Conservation (phyloP, 2,113 vertebrate species). For the Macrotus californicus region DNA sequence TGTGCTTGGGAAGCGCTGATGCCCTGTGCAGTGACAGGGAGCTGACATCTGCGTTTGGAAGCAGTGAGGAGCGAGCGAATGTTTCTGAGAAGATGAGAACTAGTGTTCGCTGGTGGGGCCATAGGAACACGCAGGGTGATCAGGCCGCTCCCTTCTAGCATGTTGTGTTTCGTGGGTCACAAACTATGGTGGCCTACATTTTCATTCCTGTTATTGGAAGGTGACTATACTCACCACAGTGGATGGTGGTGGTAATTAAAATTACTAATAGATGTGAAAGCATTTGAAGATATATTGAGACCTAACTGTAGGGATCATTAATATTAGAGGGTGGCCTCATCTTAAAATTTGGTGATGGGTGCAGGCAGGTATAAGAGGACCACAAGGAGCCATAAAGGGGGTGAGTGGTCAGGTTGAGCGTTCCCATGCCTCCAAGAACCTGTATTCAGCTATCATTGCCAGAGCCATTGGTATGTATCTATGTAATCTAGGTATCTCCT, state of each 20-base stretch:
- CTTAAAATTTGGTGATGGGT: not conserved
- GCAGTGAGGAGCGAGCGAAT: not conserved
- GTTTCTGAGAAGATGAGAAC: not conserved
- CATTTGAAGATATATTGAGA: not conserved
- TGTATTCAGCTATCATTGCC: not conserved
- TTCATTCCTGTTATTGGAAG: not conserved
- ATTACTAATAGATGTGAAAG: not conserved
- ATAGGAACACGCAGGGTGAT: rapidly evolving
- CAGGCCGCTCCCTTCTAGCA: not conserved
- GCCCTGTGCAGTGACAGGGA: not conserved
- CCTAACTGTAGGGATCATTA: not conserved
- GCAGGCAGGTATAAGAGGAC: not conserved
- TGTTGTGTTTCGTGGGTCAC: not conserved
- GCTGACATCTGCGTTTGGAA: too few species aligned
- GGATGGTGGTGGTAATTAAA: not conserved
- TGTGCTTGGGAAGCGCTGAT: not conserved
- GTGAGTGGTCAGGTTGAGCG: not conserved
- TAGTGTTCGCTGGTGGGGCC: rapidly evolving
- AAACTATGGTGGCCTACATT: not conserved
- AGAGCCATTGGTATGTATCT: not conserved
- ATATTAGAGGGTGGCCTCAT: not conserved
- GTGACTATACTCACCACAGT: not conserved
- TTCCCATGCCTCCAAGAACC: not conserved
- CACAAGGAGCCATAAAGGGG: rapidly evolving
- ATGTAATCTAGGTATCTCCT: too few species aligned